Evolutionary conservation across 1,140 invertebrate species (phyloP).

Genomic region (Anthonomus grandis): DNA sequence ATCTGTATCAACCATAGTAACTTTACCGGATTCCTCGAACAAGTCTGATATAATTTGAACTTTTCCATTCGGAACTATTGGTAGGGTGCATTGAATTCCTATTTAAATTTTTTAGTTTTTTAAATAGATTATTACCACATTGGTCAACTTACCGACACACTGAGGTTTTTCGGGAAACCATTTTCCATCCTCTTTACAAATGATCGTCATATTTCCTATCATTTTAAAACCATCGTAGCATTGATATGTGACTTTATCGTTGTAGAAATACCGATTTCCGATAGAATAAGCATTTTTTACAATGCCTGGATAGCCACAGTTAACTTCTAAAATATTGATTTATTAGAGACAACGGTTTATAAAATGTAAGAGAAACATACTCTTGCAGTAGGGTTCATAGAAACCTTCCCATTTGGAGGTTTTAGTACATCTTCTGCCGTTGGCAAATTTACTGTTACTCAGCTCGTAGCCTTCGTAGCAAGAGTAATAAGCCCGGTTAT

Average conservation of each 20-base stretch:
- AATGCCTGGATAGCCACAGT: slow-evolving; percentile 59
- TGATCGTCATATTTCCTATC: slow-evolving; percentile 48
- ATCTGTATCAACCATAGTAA: slow-evolving; percentile 39
- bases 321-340: slow-evolving; percentile 45
- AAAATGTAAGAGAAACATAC: slow-evolving; percentile 47
- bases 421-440: slow-evolving; percentile 51
- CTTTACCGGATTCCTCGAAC: slow-evolving; percentile 24
- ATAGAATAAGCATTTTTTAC: slow-evolving; percentile 54
- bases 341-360: too few species aligned
- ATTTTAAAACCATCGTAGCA: slow-evolving; percentile 56
- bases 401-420: slow-evolving; percentile 54
- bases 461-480: slow-evolving; percentile 56
- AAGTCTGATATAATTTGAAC: slow-evolving; percentile 40
- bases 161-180: slow-evolving; percentile 53
- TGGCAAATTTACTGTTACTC: slow-evolving; percentile 34
- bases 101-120: neutral
- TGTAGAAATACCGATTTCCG: slow-evolving; percentile 54
- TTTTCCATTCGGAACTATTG: slow-evolving; percentile 31
- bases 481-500: slow-evolving; percentile 49
- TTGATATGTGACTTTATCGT: slow-evolving; percentile 53
- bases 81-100: slow-evolving; percentile 46
- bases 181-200: slow-evolving; percentile 53
- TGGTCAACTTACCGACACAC: slow-evolving; percentile 49
- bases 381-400: slow-evolving; percentile 49
- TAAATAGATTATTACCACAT: neutral